Base-by-base conservation (phyloP, 2,113 vertebrate species). In the Podarcis muralis region DNA sequence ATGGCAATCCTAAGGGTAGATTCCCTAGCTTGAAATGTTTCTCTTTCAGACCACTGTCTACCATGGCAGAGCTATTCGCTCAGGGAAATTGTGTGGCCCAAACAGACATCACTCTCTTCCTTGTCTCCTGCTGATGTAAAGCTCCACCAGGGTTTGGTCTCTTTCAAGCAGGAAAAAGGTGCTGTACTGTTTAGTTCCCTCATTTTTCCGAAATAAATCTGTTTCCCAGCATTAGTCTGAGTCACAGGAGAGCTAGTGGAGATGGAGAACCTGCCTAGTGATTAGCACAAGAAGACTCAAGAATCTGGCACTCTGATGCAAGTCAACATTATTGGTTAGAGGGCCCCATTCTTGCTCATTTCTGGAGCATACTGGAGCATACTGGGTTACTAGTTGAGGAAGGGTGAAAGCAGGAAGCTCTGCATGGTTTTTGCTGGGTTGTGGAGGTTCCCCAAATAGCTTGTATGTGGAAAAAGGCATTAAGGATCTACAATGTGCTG, bases 31-130 rank as follows among this genome's bases (percentile, higher is more conserved):
- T 80, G 59, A 11, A 2, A 74, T 74, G 7, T 66, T 7, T 92
- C 23, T 9, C 2, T 72, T 85, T 94, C 75, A 69, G 15, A 87
- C 87, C 43, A 74, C 8, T 85, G 43, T 30, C n/a, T n/a, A 27
- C 0, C 0, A 30, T 7, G 27, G 40, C 13, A 74, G 4, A 0
- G 0, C 13, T 81, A 22, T 75, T 90, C 0, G 0, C 3, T 77
- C 40, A 22, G n/a, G 20, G 13, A 84, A 87, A 81, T 72, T 79
- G 86, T 9, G 5, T 3, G 9, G 40, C 69, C 25, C 27, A 22
- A 82, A 53, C 22, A 75, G 25, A 32, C 40, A 68, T 76, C 20
- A 37, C 57, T 5, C 7, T 53, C 69, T 7, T 4, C 1, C 75
- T 53, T 6, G 0, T 69, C 30, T 71, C 84, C 65, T 25, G 22